Percentiles rank a stretch among this genome's conserved stretches.
Conservation (phyloP, 2,888 invertebrate genomes). For the Pterostichus madidus region DNA sequence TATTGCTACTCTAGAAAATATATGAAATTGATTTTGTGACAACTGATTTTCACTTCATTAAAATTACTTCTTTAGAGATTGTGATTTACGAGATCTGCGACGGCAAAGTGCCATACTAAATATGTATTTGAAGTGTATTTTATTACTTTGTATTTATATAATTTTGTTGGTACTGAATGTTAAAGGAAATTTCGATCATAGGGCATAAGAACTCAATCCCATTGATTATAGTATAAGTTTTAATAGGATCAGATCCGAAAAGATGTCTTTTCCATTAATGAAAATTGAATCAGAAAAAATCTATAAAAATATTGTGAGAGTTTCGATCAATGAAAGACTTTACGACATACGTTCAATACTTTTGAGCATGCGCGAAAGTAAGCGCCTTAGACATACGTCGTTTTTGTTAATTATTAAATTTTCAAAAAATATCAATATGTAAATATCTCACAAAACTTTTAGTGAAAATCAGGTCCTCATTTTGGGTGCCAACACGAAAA, state of each 20-base stretch:
- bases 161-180: no score
- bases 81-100: no score
- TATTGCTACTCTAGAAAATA: no score
- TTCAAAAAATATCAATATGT: slow-evolving; percentile 51
- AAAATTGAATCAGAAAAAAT: slow-evolving; percentile 25
- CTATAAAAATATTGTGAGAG: slow-evolving; percentile 28
- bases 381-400: slow-evolving; percentile 48
- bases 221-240: neutral
- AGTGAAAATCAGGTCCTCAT: slow-evolving; percentile 42
- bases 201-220: no score
- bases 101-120: no score
- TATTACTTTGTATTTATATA: no score
- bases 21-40: no score
- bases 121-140: no score
- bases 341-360: slow-evolving; percentile 49
- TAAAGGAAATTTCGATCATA: no score
- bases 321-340: slow-evolving; percentile 43
- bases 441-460: slow-evolving; percentile 50
- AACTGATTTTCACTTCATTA: no score
- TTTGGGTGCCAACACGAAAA: slow-evolving; percentile 49
- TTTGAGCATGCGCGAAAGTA: slow-evolving; percentile 48
- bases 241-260: neutral
- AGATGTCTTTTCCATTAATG: neutral
- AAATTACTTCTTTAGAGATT: no score
- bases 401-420: slow-evolving; percentile 42